Conservation (phyloP, 1,140 invertebrate genomes). For the Nasonia giraulti region DNA sequence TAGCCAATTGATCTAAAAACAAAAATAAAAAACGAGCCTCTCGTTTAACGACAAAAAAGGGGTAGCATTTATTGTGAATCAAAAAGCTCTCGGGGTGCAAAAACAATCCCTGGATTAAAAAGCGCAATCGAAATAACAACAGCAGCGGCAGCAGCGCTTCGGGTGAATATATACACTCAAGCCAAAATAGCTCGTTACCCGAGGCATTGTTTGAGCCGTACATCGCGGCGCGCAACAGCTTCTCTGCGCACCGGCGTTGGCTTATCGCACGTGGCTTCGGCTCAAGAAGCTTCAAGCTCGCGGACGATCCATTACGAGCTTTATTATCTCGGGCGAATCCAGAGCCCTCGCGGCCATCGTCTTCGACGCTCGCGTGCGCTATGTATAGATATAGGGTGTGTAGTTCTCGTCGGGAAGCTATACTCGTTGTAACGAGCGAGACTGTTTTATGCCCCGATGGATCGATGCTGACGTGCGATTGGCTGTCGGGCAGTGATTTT, state of each 20-base stretch:
- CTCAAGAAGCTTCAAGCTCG: background rate
- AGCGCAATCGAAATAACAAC: background rate
- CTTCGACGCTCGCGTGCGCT: background rate
- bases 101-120: background rate
- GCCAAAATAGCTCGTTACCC: constrained; percentile 36
- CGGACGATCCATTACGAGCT: constrained; percentile 8
- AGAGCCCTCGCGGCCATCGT: background rate
- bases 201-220: constrained; percentile 9
- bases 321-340: constrained; percentile 14
- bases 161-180: background rate
- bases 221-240: background rate
- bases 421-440: background rate
- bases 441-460: background rate
- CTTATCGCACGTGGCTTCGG: background rate
- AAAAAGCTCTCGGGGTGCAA: background rate
- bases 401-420: no score
- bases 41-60: background rate
- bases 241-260: background rate
- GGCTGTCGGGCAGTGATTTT: background rate
- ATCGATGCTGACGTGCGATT: background rate
- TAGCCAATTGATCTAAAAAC: no score
- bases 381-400: background rate
- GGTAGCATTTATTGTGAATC: no score
- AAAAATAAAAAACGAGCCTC: no score
- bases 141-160: background rate